Evolutionary conservation across 2,113 vertebrate genomes (phyloP).

Genomic region (Scolopax mira): DNA sequence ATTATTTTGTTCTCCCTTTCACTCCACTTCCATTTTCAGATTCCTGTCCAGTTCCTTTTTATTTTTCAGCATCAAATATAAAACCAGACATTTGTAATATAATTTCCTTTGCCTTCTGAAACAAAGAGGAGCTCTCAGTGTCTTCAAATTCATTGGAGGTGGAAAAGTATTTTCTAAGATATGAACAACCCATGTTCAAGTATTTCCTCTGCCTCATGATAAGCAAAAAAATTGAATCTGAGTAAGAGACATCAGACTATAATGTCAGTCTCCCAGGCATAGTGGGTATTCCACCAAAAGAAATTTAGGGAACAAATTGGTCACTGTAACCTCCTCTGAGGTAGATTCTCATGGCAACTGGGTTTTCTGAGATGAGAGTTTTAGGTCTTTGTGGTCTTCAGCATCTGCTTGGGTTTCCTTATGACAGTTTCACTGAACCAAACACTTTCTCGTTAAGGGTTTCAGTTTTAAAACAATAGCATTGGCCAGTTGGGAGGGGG

Average conservation of each 20-base stretch:
- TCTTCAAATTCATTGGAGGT: not conserved
- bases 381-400: not conserved
- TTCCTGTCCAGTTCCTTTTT: not conserved
- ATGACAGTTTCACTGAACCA: not conserved
- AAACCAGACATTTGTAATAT: not conserved
- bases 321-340: not conserved
- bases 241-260: not conserved
- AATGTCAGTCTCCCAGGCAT: not conserved
- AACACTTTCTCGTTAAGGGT: not conserved
- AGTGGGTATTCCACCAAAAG: not conserved
- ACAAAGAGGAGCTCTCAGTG: not conserved
- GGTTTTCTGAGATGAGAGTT: not conserved
- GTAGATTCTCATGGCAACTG: not conserved
- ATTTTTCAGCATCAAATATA: not conserved
- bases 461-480: slow-evolving; percentile 13
- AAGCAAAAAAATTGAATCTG: not conserved
- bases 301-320: not conserved
- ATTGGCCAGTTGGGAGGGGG: not conserved
- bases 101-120: not conserved
- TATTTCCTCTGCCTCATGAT: not conserved
- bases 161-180: not conserved
- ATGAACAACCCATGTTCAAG: not conserved
- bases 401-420: not conserved
- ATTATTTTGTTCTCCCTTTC: not conserved
- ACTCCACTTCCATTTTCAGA: not conserved